Base-by-base conservation (phyloP, 2,888 invertebrate genomes). In the Sylvicola cinctus region DNA sequence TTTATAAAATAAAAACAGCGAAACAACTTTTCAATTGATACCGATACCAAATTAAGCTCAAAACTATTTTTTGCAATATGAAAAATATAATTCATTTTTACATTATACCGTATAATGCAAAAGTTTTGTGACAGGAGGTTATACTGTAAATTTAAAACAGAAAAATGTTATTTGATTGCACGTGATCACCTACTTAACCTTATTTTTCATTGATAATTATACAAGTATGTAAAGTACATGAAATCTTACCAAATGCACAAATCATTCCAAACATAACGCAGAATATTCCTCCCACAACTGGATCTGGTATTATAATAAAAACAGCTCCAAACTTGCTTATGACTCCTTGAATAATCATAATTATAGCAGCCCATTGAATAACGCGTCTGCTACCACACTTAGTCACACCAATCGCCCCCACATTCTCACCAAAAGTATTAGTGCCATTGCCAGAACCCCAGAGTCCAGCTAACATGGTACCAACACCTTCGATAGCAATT, bases 351-450 rank as follows among this genome's bases (percentile, higher is more conserved):
- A 76, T 44, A 15, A 81, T 55, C 80, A 81, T 81, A 31, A 80
- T 60, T 0, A 62, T 55, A 1, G 77, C 74, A 1, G 78, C 77
- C 66, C 69, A 75, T 45, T 80, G 79, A 38, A 81, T 73, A 20
- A 81, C 80, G 37, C 79, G 66, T 2, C 81, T 65, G n/a, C 79
- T 78, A 1, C 77, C 80, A 38, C 79, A 73, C 71, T 78, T 77
- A 2, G 83, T 84, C 2, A 84, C 77, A 23, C 84, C 84, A 41
- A 88, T 85, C 2, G 84, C 83, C 1, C 85, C 87, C 29, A 88
- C 83, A 51, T 87, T 87, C 52, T 85, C 84, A 0, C 83, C 81
- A 49, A 87, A 87, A 3, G 85, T 85, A 43, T 85, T 87, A 31
- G 84, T 83, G 1, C 84, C 85, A 46, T 81, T 83, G 2, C 83